phyloP scores from a whole-genome alignment of 1,140 invertebrate genomes.

The Drosophila azteca region DNA sequence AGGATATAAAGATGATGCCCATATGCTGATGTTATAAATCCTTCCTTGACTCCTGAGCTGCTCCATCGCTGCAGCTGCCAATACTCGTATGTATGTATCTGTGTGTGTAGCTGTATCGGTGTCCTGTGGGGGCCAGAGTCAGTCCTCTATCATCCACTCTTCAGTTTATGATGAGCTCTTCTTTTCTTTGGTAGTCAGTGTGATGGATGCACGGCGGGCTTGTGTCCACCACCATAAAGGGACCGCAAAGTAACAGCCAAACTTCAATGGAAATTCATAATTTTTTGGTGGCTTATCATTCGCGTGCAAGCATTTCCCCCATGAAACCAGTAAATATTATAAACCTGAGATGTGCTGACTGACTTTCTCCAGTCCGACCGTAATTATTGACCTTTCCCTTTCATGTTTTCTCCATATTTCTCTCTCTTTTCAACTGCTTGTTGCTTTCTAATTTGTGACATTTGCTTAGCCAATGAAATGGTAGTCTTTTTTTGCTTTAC shows the following conservation, averaged over 20 bases:
- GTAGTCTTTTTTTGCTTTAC: slow-evolving; percentile 33
- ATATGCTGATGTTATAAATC: slow-evolving; percentile 57
- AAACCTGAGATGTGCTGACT: neutral
- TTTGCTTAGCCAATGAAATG: slow-evolving; percentile 68
- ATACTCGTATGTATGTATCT: slow-evolving; percentile 8
- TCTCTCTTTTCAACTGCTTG: slow-evolving; percentile 1
- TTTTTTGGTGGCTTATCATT: slow-evolving; percentile 10
- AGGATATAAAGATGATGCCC: slow-evolving; percentile 41
- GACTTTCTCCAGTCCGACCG: slow-evolving; percentile 30
- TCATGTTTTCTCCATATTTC: neutral
- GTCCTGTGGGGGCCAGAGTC: neutral
- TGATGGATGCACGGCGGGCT: slow-evolving; percentile 24
- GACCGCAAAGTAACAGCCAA: slow-evolving; percentile 35
- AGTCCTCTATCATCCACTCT: slow-evolving; percentile 18
- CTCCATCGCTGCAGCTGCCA: slow-evolving; percentile 17
- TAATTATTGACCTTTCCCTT: slow-evolving; percentile 14
- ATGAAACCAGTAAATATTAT: slow-evolving; percentile 8
- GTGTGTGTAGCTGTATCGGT: neutral
- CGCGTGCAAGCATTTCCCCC: neutral
- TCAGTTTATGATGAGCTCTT: slow-evolving; percentile 34
- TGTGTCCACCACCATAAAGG: slow-evolving; percentile 19
- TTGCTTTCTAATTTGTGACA: slow-evolving; percentile 49
- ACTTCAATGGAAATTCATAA: slow-evolving; percentile 25
- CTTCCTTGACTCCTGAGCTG: slow-evolving; percentile 29
- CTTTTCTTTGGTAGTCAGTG: slow-evolving; percentile 5